Evolutionary conservation across 2,888 invertebrate genomes (phyloP).

Genomic region (Aphidius colemani): DNA sequence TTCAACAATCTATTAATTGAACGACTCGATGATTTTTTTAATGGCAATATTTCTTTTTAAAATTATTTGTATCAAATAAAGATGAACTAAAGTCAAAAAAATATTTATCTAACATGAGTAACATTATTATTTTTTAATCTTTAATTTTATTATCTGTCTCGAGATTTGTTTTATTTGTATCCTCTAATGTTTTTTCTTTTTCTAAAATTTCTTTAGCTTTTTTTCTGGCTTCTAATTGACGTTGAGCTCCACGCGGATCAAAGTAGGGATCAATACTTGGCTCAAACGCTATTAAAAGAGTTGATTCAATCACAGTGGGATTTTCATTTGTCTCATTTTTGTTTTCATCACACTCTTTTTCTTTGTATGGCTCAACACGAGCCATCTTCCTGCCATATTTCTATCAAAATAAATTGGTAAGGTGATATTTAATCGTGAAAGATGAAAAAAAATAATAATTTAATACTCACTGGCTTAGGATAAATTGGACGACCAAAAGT

Average conservation of each 20-base stretch:
- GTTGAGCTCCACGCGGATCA: constrained; percentile 39
- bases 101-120: no score
- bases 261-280: constrained; percentile 45
- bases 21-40: no score
- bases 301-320: constrained; percentile 13
- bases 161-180: no score
- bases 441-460: constrained; percentile 6
- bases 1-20: no score
- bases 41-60: no score
- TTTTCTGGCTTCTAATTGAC: constrained; percentile 41
- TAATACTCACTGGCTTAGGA: constrained; percentile 38
- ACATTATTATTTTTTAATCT: no score
- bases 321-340: constrained; percentile 14
- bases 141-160: no score
- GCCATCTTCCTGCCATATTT: constrained; percentile 41
- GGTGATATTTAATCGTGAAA: neutral
- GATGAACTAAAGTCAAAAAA: no score
- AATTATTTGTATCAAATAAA: no score
- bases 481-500: constrained; percentile 41
- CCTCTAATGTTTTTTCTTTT: neutral
- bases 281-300: constrained; percentile 35
- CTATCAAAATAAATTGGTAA: constrained; percentile 33
- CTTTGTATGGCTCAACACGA: constrained; percentile 35
- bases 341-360: constrained; percentile 34
- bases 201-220: constrained; percentile 25